Base-by-base conservation (phyloP, 2,797 vertebrate species). In the Coilia nasus region DNA sequence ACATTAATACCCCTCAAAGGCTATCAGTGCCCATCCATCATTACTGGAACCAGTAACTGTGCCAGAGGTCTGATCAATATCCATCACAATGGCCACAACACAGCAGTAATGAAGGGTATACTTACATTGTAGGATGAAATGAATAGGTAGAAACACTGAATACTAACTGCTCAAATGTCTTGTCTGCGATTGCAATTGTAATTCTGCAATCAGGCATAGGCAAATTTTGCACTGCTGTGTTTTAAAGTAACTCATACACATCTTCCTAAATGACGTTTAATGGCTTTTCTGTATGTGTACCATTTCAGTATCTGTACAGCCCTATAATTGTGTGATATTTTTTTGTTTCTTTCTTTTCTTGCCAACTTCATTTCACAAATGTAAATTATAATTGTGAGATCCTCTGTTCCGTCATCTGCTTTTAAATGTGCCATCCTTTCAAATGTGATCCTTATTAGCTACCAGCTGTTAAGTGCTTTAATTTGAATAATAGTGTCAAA, bases 21-120 rank as follows among this genome's bases (percentile, higher is more conserved):
- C 25, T 31, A 71, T 54, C 50, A 54, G 2, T 54, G 50, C 9
- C 50, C 50, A 54, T 54, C 50, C 50, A 54, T 71, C 67, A 71
- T 71, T 35, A 71, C 28, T 71, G 67, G 25, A 19, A 19, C 28
- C 67, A 71, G 67, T 71, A 35, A 71, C 80, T 57, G 71, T 21
- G 31, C 54, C 35, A 56, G 35, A 41, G 78, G 35, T 46, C 12
- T 57, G 78, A 85, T 81, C 41, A 85, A 81, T 62, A 60, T 12
- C 67, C 67, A 31, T 71, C 67, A 35, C 28, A 71, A 71, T 71
- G 15, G 67, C 67, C 67, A 71, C 31, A 31, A 35, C 28, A 71
- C 28, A 35, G 14, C 28, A 71, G 28, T 71, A 35, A 71, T 71
- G 67, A 71, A 35, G 25, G 28, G 31, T 71, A 71, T 35, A 71